Evolutionary conservation across 2,797 vertebrate species (phyloP).

Genomic region (Borostomias antarcticus): DNA sequence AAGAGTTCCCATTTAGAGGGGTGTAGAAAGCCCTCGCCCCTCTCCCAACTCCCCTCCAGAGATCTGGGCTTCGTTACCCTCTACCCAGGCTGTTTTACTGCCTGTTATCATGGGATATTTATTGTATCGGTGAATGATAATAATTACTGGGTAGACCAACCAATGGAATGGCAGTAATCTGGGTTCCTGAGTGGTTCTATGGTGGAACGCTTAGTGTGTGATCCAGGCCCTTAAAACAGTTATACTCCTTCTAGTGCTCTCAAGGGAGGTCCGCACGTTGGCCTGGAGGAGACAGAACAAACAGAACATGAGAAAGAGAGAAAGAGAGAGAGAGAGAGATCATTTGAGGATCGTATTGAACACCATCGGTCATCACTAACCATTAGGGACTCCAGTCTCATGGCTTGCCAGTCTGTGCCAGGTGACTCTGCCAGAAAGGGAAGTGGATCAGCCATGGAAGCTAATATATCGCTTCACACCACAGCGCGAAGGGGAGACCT

Average conservation of each 20-base stretch:
- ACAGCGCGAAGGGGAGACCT: neutral
- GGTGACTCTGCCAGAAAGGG: neutral
- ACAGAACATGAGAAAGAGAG: neutral
- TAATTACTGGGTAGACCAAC: constrained; percentile 41
- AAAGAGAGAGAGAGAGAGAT: neutral
- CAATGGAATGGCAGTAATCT: constrained; percentile 19
- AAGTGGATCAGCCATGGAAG: neutral
- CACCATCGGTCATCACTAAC: no score
- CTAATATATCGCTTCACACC: neutral
- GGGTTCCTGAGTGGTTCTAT: constrained; percentile 25
- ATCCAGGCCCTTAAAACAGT: constrained; percentile 36
- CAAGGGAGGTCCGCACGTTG: constrained; percentile 11
- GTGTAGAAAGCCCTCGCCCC: constrained; percentile 16
- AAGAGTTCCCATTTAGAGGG: constrained; percentile 17
- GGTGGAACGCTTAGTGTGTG: constrained; percentile 20
- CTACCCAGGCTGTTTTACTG: constrained; percentile 18
- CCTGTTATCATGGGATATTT: constrained; percentile 49
- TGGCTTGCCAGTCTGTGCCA: neutral
- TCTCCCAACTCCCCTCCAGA: constrained; percentile 4
- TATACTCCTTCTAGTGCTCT: constrained; percentile 13
- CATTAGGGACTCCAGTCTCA: no score
- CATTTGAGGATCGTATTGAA: neutral
- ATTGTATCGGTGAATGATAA: constrained; percentile 44
- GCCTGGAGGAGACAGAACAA: constrained; percentile 7
- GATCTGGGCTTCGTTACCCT: constrained; percentile 46